Evolutionary conservation across 1,140 invertebrate genomes (phyloP).

Genomic region (Solen grandis): DNA sequence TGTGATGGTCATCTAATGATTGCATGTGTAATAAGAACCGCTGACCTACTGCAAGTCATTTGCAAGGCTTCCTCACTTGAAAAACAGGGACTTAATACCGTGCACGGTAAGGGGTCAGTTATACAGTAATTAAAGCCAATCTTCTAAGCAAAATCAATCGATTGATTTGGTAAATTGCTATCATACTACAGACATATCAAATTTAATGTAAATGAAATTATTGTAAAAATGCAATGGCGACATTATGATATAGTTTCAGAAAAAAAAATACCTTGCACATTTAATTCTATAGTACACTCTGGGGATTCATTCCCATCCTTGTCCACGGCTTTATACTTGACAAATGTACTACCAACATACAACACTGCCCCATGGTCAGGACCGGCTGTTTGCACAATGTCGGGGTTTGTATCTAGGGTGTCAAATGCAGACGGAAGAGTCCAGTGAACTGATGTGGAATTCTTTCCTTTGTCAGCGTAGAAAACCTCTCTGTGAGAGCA

Average conservation of each 20-base stretch:
- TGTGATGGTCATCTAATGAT: no score
- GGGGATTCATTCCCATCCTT: slow-evolving; percentile 1
- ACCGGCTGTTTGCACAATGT: background rate
- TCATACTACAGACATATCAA: background rate
- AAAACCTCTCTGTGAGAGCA: slow-evolving; percentile 11
- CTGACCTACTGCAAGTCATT: no score
- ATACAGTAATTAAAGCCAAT: background rate
- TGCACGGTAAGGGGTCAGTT: background rate
- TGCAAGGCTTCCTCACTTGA: no score
- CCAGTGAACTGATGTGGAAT: slow-evolving; percentile 24
- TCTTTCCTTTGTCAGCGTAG: slow-evolving; percentile 19
- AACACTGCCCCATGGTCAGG: slow-evolving; percentile 1
- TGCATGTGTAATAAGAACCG: no score
- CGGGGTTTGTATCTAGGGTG: background rate
- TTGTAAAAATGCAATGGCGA: no score
- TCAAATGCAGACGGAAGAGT: slow-evolving; percentile 1
- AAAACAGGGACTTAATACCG: background rate
- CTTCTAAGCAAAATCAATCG: background rate
- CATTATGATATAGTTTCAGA: no score
- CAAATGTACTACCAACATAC: background rate
- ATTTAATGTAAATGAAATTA: background rate
- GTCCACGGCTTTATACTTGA: slow-evolving; percentile 21
- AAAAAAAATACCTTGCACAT: background rate
- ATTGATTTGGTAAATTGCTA: background rate
- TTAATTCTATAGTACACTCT: slow-evolving; percentile 2